Evolutionary conservation across 1,140 invertebrate species (phyloP).

Genomic region (Ceratosolen solmsi): DNA sequence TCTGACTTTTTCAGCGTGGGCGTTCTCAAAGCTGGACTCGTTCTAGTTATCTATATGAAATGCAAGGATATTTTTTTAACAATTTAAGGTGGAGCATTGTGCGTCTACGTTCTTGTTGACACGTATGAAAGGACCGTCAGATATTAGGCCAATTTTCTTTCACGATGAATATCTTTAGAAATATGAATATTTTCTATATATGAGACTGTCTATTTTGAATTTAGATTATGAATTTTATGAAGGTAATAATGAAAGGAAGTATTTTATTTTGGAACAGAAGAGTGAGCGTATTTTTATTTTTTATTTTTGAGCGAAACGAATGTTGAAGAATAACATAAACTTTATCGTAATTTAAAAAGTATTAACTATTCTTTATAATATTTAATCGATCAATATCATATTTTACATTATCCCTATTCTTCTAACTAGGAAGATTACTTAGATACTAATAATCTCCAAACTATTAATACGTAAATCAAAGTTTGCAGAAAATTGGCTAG

Average conservation of each 20-base stretch:
- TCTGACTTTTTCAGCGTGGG: not conserved
- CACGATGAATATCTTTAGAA: not conserved
- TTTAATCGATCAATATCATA: no score
- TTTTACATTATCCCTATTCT: no score
- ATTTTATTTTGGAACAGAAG: not conserved
- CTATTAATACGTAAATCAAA: no score
- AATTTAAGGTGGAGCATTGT: not conserved
- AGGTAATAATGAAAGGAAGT: not conserved
- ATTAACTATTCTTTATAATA: no score
- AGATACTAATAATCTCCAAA: no score
- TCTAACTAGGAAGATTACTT: no score
- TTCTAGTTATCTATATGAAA: not conserved
- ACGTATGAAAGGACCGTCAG: not conserved
- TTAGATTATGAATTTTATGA: not conserved
- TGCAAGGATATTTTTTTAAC: not conserved
- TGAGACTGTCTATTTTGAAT: not conserved
- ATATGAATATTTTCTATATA: not conserved
- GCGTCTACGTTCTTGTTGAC: not conserved
- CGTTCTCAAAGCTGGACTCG: not conserved
- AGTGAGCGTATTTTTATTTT: no score
- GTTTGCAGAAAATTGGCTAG: conserved; percentile 22
- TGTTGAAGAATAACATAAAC: no score
- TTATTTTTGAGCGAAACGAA: no score
- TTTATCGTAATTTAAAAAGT: no score
- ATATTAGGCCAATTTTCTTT: not conserved